phyloP scores from a whole-genome alignment of 2,888 invertebrate species.

The Alitta virens region DNA sequence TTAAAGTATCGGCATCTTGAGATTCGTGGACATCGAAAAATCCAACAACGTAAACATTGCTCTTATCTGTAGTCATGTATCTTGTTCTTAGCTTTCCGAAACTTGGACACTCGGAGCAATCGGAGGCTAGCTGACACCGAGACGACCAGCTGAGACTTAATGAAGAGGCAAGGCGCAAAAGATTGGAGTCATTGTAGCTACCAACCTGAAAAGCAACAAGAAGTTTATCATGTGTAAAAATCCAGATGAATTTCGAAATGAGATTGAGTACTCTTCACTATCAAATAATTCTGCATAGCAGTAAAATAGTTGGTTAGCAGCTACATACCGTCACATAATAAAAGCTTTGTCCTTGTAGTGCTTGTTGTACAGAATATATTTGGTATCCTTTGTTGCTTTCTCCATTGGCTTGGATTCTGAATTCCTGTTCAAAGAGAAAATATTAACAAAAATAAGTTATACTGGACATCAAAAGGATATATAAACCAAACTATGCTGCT shows the following conservation, averaged over 20 bases:
- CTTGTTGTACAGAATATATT: conserved; percentile 34
- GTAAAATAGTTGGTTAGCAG: not conserved
- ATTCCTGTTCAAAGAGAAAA: conserved; percentile 20
- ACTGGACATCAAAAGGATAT: no score
- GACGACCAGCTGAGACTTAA: conserved; percentile 37
- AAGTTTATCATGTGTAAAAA: no score
- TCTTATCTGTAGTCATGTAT: conserved; percentile 39
- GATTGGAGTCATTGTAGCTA: conserved; percentile 49
- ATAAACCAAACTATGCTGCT: no score
- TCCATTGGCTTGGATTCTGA: conserved; percentile 40
- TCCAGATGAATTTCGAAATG: no score
- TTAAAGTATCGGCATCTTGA: conserved; percentile 41
- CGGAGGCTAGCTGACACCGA: conserved; percentile 35
- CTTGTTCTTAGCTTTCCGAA: conserved; percentile 33
- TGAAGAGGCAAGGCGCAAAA: conserved; percentile 42
- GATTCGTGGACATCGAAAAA: conserved; percentile 56
- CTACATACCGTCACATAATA: conserved; percentile 34
- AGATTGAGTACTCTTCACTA: no score
- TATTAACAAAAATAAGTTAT: no score
- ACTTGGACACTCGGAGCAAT: conserved; percentile 40
- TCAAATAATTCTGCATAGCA: no score
- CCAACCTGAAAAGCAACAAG: conserved; percentile 43
- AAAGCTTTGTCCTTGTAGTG: conserved; percentile 18
- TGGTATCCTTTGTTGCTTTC: conserved; percentile 51
- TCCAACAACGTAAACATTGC: conserved; percentile 52